These are phyloP conservation scores for Chironomus riparius DNA, from an alignment of 2,888 invertebrate genomes.

Conservation along the genomic window DNA sequence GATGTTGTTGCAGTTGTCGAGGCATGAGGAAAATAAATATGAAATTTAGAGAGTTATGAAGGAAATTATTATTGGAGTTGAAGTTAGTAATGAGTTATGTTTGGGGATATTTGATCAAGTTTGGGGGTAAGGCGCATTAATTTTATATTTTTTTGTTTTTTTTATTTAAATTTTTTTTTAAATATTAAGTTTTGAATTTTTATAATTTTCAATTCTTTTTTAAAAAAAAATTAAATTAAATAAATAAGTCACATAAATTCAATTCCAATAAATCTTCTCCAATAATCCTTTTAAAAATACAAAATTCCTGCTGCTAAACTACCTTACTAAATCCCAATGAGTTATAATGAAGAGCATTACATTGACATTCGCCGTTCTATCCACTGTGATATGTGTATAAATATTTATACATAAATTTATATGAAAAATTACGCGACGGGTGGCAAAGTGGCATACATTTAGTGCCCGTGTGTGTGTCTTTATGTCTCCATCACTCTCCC, in stretches of 20 bases:
- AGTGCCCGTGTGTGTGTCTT: not conserved
- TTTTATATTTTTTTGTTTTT: too few relatives aligned
- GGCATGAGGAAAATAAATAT: not conserved
- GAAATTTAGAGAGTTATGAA: not conserved
- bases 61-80: not conserved
- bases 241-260: too few relatives aligned
- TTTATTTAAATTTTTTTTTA: too few relatives aligned
- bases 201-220: not conserved
- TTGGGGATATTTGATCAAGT: too few relatives aligned
- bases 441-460: not conserved
- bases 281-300: not conserved
- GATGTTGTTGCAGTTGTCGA: too few relatives aligned
- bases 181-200: not conserved
- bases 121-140: too few relatives aligned
- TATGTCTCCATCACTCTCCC: not conserved
- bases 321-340: not conserved
- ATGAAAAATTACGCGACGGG: conserved; percentile 19
- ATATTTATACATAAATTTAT: not conserved
- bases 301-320: not conserved
- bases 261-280: not conserved
- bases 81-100: not conserved
- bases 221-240: too few relatives aligned
- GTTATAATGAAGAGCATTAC: not conserved
- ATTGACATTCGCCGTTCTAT: not conserved
- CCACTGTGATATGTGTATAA: not conserved